Evolutionary conservation across 2,888 invertebrate species (phyloP), one percentile per base, ranked within the genome.

Genomic region (Torymus tubicola): DNA sequence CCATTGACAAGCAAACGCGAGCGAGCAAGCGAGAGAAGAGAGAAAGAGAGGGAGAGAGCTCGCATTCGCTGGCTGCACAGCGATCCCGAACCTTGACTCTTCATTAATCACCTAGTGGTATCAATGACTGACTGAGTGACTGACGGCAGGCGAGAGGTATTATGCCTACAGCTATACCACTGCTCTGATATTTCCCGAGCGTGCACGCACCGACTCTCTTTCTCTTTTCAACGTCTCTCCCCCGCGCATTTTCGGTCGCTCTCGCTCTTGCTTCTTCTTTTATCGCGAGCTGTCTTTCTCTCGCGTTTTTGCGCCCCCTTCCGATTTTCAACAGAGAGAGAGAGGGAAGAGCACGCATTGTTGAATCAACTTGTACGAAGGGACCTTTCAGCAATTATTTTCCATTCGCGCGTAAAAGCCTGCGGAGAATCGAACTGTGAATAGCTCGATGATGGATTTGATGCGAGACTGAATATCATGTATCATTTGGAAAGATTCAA

Each of bases 71-170:
- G 67, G 42, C 86, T 84, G 85, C 86, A 86, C 87, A 87, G 87
- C 86, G 88, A 88, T 88, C 87, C 87, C 87, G 88, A 90, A 89
- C 89, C 89, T 89, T 89, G 88, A 89, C 89, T 90, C 89, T 88
- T 90, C 90, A 90, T 91, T 91, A 90, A 90, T 90, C 91, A 90
- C 89, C 53, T 84, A 84, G 84, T 84, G 86, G 89, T 91, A 90
- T 90, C 90, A 90, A 90, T 90, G 90, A 90, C 89, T 89, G 89
- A 88, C 86, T 87, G 86, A 82, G 76, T 81, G 79, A 82, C 75
- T 82, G 82, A 82, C 81, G 77, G 78, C 75, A 70, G 78, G 85
- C 87, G 86, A 87, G 88, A 89, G 88, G 88, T 88, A 88, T 88
- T 89, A 87, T 84, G 83, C 80, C 80, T 82, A 85, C 85, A 86